Conservation (phyloP, 1,140 invertebrate species). For the Caenorhabditis briggsae region DNA sequence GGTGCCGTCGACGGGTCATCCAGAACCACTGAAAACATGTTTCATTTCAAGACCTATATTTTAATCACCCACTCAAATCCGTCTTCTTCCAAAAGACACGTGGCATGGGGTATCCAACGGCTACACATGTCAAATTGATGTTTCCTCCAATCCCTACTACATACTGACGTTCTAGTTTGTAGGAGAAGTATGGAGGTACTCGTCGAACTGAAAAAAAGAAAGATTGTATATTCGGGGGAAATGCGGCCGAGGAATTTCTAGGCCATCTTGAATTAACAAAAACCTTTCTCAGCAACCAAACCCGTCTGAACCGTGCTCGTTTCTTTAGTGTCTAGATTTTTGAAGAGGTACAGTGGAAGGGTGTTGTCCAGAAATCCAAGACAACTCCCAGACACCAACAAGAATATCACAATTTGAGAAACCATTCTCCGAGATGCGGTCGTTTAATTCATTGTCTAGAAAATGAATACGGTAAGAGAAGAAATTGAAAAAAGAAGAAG, state of each 20-base stretch:
- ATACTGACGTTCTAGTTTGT: conserved; percentile 85
- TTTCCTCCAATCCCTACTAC: conserved; percentile 91
- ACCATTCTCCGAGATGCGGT: background rate
- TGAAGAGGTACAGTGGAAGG: conserved; percentile 59
- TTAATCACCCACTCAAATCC: conserved; percentile 29
- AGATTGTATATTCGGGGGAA: background rate
- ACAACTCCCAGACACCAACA: conserved; percentile 43
- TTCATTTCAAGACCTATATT: background rate
- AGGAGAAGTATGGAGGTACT: conserved; percentile 91
- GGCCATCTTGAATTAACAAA: background rate
- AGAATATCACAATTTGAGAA: conserved; percentile 15
- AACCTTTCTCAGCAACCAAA: conserved; percentile 51
- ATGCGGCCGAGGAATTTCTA: background rate
- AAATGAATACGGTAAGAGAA: background rate
- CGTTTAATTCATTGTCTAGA: conserved; percentile 45
- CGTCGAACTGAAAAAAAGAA: conserved; percentile 85
- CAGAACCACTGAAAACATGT: conserved; percentile 57
- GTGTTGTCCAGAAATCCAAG: conserved; percentile 58
- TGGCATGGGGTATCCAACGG: conserved; percentile 96
- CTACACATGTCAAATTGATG: conserved; percentile 94
- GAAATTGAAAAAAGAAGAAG: background rate
- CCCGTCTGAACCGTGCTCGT: conserved; percentile 38
- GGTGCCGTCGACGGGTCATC: conserved; percentile 73
- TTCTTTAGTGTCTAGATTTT: conserved; percentile 52
- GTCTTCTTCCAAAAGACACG: conserved; percentile 85